Conservation (phyloP, 2,888 invertebrate genomes). For the Anthophora plumipes region DNA sequence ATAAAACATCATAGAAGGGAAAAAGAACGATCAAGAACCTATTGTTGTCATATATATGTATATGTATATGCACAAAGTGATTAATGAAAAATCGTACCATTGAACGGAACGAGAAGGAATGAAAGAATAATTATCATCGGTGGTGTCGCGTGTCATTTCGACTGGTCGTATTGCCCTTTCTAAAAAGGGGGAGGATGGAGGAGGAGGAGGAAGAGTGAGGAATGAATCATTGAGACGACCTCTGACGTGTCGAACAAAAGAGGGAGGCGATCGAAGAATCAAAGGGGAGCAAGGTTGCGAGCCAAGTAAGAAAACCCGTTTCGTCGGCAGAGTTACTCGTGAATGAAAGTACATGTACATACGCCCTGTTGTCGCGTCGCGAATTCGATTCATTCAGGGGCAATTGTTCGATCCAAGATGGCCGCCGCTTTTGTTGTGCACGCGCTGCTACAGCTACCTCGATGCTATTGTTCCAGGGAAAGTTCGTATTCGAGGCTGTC, state of each 20-base stretch:
- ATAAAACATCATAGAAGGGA: not conserved
- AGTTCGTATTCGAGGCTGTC: not conserved
- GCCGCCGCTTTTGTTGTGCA: slow-evolving; percentile 56
- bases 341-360: slow-evolving; percentile 6
- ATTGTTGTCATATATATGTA: not conserved
- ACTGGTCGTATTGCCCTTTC: not conserved
- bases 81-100: not conserved
- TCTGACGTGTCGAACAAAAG: slow-evolving; percentile 32
- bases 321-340: not conserved
- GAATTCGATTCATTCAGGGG: not conserved
- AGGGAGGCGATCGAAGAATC: slow-evolving; percentile 45
- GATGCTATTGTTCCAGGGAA: not conserved
- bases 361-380: not conserved
- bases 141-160: slow-evolving; percentile 4
- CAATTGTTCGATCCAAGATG: slow-evolving; percentile 55
- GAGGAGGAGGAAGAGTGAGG: not conserved
- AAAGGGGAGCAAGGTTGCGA: slow-evolving; percentile 18
- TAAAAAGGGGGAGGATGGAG: not conserved
- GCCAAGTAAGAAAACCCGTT: slow-evolving; percentile 34
- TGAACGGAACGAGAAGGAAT: not conserved
- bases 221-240: slow-evolving; percentile 45
- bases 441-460: not conserved
- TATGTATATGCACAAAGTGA: not conserved
- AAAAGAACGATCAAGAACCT: not conserved
- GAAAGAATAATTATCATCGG: not conserved